Base-by-base conservation (phyloP, 2,113 vertebrate genomes). In the Leuciscus idus region DNA sequence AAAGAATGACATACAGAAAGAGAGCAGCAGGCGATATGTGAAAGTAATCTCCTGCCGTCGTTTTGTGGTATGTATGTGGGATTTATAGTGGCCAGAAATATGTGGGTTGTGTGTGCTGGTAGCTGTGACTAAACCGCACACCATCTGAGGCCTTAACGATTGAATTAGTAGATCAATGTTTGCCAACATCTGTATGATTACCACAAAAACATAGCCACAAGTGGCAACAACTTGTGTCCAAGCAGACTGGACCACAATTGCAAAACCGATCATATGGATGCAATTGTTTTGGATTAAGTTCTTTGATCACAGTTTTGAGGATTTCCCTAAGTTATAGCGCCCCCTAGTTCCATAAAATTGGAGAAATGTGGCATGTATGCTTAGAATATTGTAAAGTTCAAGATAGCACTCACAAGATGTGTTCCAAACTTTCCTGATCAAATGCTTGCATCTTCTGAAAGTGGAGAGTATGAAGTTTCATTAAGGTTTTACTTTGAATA, bases 291-390 rank as follows among this genome's bases (percentile, higher is more conserved):
- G 43, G 72, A 48, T 74, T 43, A 75, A 48, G 72, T 48, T 75
- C 6, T 74, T 48, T 43, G 12, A 46, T 15, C 23, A 13, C 21
- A 48, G 72, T 39, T 72, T 23, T 39, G 19, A 72, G 43, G n/a
- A 64, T 75, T 75, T 75, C n/a, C 72, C 48, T 75, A 75, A 75
- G 43, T 75, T 75, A 50, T 8, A 75, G 72, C n/a, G 43, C 72
- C 72, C 72, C 72, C 39, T 75, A 26, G 39, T 48, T 75, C 39
- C n/a, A 8, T 74, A 48, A n/a, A 74, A 26, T 46, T 46, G 23
- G 70, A 46, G 21, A 46, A 74, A 75, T 75, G 46, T 28, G 43
- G 12, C 12, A 26, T 75, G 36, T 43, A 48, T 75, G 36, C 36
- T 72, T 72, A 72, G 30, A 10, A 66, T 21, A 19, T 10, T 36